These are phyloP conservation scores for Hormaphis cornu DNA, from an alignment of 1,140 invertebrate genomes.

Conservation along the genomic window DNA sequence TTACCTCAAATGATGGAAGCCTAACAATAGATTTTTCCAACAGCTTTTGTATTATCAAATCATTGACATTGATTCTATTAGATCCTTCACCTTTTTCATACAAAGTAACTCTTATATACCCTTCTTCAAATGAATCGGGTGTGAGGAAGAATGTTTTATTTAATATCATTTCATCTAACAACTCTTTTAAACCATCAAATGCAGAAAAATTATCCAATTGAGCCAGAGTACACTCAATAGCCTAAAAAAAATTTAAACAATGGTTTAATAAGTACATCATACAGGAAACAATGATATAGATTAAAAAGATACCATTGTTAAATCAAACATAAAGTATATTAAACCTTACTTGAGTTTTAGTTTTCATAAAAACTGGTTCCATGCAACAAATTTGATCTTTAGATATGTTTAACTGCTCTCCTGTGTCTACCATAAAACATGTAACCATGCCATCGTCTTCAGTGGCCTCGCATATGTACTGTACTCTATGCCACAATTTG, in stretches of 20 bases:
- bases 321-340: too few relatives aligned
- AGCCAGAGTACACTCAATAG: neutral
- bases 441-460: neutral
- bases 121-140: neutral
- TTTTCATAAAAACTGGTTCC: constrained; percentile 11
- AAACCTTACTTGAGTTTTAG: constrained; percentile 9
- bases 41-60: constrained; percentile 11
- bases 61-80: neutral
- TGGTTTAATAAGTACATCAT: too few relatives aligned
- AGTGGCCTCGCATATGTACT: neutral
- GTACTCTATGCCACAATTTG: constrained; percentile 15
- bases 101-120: neutral
- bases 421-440: constrained; percentile 8
- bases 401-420: neutral
- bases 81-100: neutral
- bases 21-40: neutral
- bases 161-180: constrained; percentile 11
- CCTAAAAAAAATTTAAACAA: neutral
- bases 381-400: constrained; percentile 16
- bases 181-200: constrained; percentile 18
- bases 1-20: constrained; percentile 20
- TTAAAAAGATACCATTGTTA: too few relatives aligned
- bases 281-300: too few relatives aligned
- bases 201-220: neutral
- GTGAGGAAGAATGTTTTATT: constrained; percentile 9